Evolutionary conservation across 2,113 vertebrate genomes (phyloP).

Genomic region (Erpornis zantholeuca): DNA sequence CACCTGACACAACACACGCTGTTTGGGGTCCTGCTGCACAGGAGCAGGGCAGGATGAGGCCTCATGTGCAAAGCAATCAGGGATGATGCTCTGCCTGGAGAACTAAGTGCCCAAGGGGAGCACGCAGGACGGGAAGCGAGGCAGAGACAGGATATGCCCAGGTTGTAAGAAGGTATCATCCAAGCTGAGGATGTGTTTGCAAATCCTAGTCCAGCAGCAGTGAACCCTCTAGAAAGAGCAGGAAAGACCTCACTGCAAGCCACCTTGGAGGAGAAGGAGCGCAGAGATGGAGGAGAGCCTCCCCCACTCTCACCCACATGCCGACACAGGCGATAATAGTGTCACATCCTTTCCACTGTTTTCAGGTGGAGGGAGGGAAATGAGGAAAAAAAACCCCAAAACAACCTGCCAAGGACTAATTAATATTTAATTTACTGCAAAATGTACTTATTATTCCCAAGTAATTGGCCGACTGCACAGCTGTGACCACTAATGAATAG

Average conservation of each 20-base stretch:
- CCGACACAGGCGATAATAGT: neutral
- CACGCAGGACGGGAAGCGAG: neutral
- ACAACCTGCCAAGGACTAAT: slow-evolving; percentile 69
- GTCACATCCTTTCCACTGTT: neutral
- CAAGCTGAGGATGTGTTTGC: neutral
- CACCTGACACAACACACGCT: neutral
- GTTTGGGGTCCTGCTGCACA: neutral
- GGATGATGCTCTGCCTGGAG: neutral
- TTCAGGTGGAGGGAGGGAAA: slow-evolving; percentile 15
- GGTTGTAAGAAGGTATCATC: fast-evolving
- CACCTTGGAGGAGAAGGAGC: neutral
- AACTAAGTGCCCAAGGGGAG: neutral
- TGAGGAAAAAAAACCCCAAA: neutral
- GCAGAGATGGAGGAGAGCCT: neutral
- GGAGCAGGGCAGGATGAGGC: neutral
- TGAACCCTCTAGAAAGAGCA: neutral
- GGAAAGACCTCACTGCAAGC: neutral
- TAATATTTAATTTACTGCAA: slow-evolving; percentile 81
- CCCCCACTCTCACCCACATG: neutral
- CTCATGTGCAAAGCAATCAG: neutral
- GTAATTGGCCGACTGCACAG: slow-evolving; percentile 72
- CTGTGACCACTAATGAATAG: slow-evolving; percentile 74
- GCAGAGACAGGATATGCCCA: fast-evolving
- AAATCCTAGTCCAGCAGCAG: neutral
- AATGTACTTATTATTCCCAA: slow-evolving; percentile 76